These are phyloP conservation scores for Etia nguti DNA, from an alignment of 2,113 vertebrate species.

Conservation along the genomic window DNA sequence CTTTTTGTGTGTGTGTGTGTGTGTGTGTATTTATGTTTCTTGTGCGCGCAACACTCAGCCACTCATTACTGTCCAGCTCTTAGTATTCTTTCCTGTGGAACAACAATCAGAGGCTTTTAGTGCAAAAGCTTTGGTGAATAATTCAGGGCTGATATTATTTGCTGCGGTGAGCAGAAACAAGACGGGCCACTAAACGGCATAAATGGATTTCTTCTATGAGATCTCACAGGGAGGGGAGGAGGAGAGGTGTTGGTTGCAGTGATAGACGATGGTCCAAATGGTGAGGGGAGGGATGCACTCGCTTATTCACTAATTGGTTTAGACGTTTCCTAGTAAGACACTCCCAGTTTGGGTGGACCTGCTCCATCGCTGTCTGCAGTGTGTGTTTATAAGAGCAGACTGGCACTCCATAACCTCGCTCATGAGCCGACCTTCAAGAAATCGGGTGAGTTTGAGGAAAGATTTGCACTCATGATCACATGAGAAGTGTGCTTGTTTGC, in stretches of 20 bases:
- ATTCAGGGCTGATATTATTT: conserved; percentile 87
- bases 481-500: not conserved
- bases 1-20: not conserved
- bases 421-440: conserved; percentile 76
- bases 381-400: conserved; percentile 71
- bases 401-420: conserved; percentile 49
- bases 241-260: conserved; percentile 47
- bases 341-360: conserved; percentile 83
- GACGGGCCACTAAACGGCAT: conserved; percentile 80
- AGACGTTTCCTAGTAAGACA: conserved; percentile 76
- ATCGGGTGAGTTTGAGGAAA: conserved; percentile 79
- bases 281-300: conserved; percentile 53
- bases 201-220: conserved; percentile 83
- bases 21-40: not conserved
- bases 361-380: conserved; percentile 44
- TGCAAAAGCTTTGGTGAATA: conserved; percentile 83
- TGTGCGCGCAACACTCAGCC: conserved; percentile 22
- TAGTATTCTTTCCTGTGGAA: conserved; percentile 69
- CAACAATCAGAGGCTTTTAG: conserved; percentile 85
- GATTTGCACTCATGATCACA: not conserved
- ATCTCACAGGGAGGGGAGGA: conserved; percentile 58
- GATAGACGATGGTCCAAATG: conserved; percentile 32
- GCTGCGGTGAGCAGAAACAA: conserved; percentile 74
- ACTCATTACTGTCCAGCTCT: conserved; percentile 61
- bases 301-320: conserved; percentile 78